phyloP scores from a whole-genome alignment of 2,797 vertebrate species.

The Fringilla coelebs region DNA sequence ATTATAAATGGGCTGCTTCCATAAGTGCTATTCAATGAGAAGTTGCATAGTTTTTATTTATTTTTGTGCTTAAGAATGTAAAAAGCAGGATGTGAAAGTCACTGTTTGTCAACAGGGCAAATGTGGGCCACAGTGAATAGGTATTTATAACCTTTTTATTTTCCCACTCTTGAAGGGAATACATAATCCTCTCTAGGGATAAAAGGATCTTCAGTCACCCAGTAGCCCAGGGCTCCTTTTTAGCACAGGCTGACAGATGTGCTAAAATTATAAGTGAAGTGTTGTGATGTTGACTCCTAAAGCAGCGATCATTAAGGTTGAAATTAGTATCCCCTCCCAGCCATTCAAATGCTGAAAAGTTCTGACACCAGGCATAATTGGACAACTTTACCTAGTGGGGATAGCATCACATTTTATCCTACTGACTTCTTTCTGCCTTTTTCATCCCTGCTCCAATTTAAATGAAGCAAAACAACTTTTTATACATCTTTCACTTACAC shows the following conservation, averaged over 20 bases:
- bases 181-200: conserved; percentile 51
- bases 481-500: conserved; percentile 44
- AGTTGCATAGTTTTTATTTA: conserved; percentile 64
- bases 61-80: conserved; percentile 58
- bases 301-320: conserved; percentile 65
- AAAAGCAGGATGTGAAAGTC: conserved; percentile 17
- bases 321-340: conserved; percentile 68
- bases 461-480: conserved; percentile 61
- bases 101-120: conserved; percentile 23
- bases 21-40: conserved; percentile 71
- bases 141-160: conserved; percentile 54
- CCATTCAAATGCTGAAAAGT: conserved; percentile 66
- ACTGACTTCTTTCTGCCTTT: conserved; percentile 48
- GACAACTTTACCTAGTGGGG: conserved; percentile 67
- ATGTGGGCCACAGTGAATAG: conserved; percentile 3
- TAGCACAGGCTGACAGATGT: conserved; percentile 60
- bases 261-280: conserved; percentile 64
- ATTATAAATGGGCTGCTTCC: conserved; percentile 73
- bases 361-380: conserved; percentile 59
- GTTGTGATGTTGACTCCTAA: conserved; percentile 68
- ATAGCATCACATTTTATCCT: conserved; percentile 44
- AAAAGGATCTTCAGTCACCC: conserved; percentile 61
- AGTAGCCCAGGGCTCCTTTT: conserved; percentile 63
- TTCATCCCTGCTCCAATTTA: conserved; percentile 54
- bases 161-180: conserved; percentile 48